Base-by-base conservation (phyloP, 2,888 invertebrate species). In the Hyles lineata region DNA sequence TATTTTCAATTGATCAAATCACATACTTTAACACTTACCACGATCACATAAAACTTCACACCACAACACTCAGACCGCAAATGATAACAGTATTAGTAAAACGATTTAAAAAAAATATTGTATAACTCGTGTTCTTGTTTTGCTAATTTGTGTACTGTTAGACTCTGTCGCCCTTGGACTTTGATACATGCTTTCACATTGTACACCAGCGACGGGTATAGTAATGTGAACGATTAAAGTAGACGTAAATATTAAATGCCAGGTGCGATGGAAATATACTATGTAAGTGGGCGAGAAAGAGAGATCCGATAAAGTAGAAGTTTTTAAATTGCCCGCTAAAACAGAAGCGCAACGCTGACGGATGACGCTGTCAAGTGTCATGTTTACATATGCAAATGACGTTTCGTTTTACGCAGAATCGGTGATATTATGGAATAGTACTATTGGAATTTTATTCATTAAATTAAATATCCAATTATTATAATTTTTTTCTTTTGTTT, bases 201-300 rank as follows among this genome's bases (percentile, higher is more conserved):
- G n/a, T 58, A 7, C 43, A 21, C 5, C 23, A 50, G 50, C 35
- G 35, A n/a, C 67, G 50, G 43, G 43, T 67, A 23, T 23, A 71
- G 74, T 72, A 72, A 50, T 70, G 74, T 72, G 35, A 69, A 74
- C 61, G n/a, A 71, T 52, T 67, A 43, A 23, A 50, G 43, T 67
- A 15, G 67, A 50, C 23, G 43, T 67, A 67, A 43, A 67, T 67
- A 67, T 21, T 50, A 50, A 23, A 67, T 17, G 67, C 15, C 2
- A n/a, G 50, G 15, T 11, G 67, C 21, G 67, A 50, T 23, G 15
- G 23, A 67, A 21, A 50, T 67, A 67, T 17, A 67, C 17, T 23
- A 67, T 50, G 21, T 67, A 23, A 23, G 43, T 6, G 50, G 15
- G 50, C 1, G 11, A 7, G 50, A 67, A 21, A 23, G 50, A 67